These are phyloP conservation scores for Pangasius macronema DNA, from an alignment of 2,797 vertebrate genomes.

Conservation along the genomic window DNA sequence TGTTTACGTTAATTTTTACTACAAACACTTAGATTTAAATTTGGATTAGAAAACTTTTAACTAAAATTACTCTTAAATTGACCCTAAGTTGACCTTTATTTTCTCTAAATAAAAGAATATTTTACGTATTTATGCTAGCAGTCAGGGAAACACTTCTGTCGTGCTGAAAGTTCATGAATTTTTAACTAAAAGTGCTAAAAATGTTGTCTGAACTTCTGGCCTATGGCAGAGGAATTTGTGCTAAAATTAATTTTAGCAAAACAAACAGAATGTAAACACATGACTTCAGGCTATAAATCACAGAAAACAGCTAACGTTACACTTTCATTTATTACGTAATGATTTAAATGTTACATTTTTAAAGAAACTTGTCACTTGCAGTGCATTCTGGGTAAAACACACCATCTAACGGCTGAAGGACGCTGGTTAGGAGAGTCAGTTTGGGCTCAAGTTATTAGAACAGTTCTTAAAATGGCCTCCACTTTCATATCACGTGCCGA, in stretches of 20 bases:
- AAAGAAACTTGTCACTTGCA: not conserved
- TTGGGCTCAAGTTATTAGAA: not conserved
- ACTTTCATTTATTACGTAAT: not conserved
- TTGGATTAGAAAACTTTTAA: not conserved
- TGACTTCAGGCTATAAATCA: no score
- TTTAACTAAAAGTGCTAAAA: not conserved
- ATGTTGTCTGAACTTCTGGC: not conserved
- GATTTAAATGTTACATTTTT: not conserved
- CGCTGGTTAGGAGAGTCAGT: not conserved
- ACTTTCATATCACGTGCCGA: not conserved
- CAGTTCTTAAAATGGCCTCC: not conserved
- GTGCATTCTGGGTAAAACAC: conserved; percentile 1
- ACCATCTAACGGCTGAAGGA: not conserved
- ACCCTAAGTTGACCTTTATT: not conserved
- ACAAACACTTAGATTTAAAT: not conserved
- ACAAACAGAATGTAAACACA: no score
- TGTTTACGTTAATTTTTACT: not conserved
- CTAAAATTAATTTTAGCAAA: no score
- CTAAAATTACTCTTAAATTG: not conserved
- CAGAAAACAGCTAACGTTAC: not conserved
- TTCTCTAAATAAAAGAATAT: not conserved
- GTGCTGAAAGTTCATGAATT: not conserved
- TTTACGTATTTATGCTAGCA: not conserved
- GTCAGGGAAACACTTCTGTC: no score
- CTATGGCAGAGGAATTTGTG: no score